Evolutionary conservation across 2,113 vertebrate genomes (phyloP).

Genomic region (Pteruthius melanotis): DNA sequence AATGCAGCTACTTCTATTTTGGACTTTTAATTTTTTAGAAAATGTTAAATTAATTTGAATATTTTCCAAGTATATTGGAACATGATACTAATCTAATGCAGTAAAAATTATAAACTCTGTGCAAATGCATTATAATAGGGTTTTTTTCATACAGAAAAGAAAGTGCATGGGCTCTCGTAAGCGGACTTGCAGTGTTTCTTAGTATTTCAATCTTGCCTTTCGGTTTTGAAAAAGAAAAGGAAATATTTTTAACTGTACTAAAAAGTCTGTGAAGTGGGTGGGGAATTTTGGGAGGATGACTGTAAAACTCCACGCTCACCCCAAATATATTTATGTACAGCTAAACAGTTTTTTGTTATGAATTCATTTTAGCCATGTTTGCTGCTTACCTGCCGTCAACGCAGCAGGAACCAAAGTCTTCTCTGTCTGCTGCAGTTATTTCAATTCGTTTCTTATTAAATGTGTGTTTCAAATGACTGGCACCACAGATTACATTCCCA

Average conservation of each 20-base stretch:
- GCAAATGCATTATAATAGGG: background rate
- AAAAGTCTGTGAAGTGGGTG: background rate
- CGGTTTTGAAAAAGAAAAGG: background rate
- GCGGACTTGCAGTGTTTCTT: background rate
- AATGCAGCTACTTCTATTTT: background rate
- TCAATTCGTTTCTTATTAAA: constrained; percentile 25
- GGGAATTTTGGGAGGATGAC: background rate
- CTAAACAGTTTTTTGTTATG: background rate
- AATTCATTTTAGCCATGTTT: background rate
- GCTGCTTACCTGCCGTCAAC: background rate
- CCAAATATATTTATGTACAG: background rate
- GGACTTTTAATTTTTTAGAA: background rate
- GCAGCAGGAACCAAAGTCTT: background rate
- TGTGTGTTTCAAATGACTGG: background rate
- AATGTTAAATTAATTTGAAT: background rate
- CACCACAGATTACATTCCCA: background rate
- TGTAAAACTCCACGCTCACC: background rate
- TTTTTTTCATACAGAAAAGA: background rate
- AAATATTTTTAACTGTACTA: background rate
- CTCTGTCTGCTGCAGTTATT: background rate
- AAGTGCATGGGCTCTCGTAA: background rate
- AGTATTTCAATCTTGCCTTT: background rate
- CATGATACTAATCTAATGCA: background rate
- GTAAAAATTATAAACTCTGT: background rate
- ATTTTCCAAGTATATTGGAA: background rate